Evolutionary conservation across 2,888 invertebrate genomes (phyloP), one percentile per base, ranked within the genome.

Genomic region (Ditula angustiorana): DNA sequence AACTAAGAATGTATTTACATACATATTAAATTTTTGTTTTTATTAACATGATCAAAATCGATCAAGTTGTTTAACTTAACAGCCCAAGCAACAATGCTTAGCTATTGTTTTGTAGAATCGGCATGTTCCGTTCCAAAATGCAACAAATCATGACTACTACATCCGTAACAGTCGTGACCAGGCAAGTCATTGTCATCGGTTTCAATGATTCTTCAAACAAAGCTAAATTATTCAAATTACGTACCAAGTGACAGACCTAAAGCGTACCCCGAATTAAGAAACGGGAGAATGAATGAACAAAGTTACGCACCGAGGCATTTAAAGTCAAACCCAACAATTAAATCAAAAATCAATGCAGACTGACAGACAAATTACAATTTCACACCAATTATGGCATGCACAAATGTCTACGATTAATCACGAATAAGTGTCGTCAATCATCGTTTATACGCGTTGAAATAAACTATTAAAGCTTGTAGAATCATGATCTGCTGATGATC

Each of bases 341-440:
- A 35, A 53, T 46, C 30, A 5, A 41, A 19, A 8, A 41, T 41
- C 41, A 41, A 10, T 19, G 41, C 19, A 41, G 10, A 41, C 10
- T 19, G 19, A 7, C 24, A 21, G 5, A 7, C 21, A 37, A 55
- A 28, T 47, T 21, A 47, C 47, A 44, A 26, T 55, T 37, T 28
- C 35, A 47, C 44, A 28, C 37, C 55, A 55, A 47, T 55, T 55
- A 61, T 8, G 24, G 44, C 11, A 13, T 24, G 33, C 5, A 11
- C 24, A 37, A 46, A 28, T 41, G 24, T 55, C 37, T 13, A 47
- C 55, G 35, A 37, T 13, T 16, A 8, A 35, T 28, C 61, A 55
- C 61, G 61, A 55, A 47, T 55, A 10, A 26, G 5, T 5, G 37
- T 3, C 19, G 46, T 61, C 44, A 46, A 46, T 61, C 35, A 59